phyloP scores from a whole-genome alignment of 2,113 vertebrate species.

The Eulemur macaco region DNA sequence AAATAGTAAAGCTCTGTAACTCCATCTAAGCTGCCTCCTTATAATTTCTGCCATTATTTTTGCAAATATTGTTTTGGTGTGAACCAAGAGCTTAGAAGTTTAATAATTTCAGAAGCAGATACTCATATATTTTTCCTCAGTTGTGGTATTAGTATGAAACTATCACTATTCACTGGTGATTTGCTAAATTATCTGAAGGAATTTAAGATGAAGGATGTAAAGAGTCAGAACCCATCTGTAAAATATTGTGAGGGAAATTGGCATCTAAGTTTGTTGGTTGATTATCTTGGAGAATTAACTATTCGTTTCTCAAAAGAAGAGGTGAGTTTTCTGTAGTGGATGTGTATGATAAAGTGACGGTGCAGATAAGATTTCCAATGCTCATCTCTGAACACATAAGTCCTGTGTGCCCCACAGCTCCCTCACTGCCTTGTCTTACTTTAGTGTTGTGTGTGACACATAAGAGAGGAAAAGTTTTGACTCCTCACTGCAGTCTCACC shows the following conservation, averaged over 20 bases:
- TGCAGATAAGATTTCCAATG: neutral
- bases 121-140: neutral
- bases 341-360: neutral
- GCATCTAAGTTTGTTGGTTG: neutral
- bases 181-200: constrained; percentile 10
- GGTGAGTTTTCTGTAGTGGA: neutral
- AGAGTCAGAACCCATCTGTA: neutral
- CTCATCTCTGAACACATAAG: neutral
- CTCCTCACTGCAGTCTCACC: neutral
- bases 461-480: neutral
- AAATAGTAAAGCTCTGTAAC: neutral
- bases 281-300: constrained; percentile 26
- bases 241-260: neutral
- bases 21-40: neutral
- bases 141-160: neutral
- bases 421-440: neutral
- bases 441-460: neutral
- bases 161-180: neutral
- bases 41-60: neutral
- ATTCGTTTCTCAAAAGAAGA: neutral
- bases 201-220: neutral
- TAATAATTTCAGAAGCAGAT: constrained; percentile 25
- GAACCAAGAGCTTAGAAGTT: neutral
- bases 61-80: neutral
- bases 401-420: neutral